These are phyloP conservation scores for Argyra leucocephala DNA, from an alignment of 2,888 invertebrate genomes.

Conservation along the genomic window DNA sequence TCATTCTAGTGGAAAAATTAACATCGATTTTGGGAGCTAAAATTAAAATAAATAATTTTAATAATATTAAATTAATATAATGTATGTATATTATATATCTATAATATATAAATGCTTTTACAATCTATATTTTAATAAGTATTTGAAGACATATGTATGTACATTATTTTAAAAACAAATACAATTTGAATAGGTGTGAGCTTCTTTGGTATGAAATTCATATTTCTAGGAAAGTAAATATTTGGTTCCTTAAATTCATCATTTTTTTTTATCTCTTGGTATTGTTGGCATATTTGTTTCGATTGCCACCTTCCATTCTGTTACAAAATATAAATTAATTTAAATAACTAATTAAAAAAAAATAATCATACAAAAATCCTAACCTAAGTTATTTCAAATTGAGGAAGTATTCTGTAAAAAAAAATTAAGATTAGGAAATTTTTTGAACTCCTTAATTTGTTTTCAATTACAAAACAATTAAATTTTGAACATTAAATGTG, in stretches of 20 bases:
- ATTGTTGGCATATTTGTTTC: neutral
- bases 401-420: too few species aligned
- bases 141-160: neutral
- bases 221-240: too few species aligned
- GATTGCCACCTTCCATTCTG: neutral
- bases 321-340: neutral
- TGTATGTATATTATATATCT: neutral
- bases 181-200: neutral
- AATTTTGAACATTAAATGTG: too few species aligned
- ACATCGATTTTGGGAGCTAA: conserved; percentile 15
- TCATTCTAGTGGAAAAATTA: conserved; percentile 26
- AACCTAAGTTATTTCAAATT: too few species aligned
- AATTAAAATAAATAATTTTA: neutral
- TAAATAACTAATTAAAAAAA: too few species aligned
- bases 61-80: neutral
- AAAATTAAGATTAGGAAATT: too few species aligned
- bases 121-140: neutral
- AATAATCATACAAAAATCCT: too few species aligned
- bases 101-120: neutral
- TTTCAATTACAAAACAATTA: too few species aligned
- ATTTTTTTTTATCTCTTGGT: neutral
- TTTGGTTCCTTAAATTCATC: neutral
- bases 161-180: neutral
- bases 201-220: too few species aligned
- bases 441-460: too few species aligned